Conservation (phyloP, 2,888 invertebrate genomes). For the Caenorhabditis doughertyi region DNA sequence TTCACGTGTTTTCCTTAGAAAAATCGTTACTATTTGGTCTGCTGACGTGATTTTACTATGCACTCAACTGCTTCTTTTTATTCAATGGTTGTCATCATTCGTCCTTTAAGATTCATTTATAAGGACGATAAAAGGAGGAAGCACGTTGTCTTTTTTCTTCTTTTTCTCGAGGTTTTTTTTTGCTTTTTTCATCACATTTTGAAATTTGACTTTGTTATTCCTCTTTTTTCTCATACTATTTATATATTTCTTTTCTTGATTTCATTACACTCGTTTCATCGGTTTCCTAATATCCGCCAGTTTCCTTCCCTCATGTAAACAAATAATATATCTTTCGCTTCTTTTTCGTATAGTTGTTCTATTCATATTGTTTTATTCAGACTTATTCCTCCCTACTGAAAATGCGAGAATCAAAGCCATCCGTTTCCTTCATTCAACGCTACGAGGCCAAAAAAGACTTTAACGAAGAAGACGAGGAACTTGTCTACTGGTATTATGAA, state of each 20-base stretch:
- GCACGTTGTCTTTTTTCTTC: background rate
- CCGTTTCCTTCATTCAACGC: slow-evolving; percentile 35
- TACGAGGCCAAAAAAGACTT: slow-evolving; percentile 58
- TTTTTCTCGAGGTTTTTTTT: background rate
- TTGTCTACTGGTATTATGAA: slow-evolving; percentile 63
- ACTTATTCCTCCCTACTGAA: background rate
- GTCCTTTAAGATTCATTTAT: slow-evolving; percentile 39
- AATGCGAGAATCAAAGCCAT: slow-evolving; percentile 55
- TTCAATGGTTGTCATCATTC: slow-evolving; percentile 42
- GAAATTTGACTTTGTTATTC: background rate
- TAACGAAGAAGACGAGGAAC: slow-evolving; percentile 59
- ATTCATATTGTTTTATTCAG: background rate
- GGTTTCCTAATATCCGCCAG: background rate
- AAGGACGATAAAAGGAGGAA: slow-evolving; percentile 12
- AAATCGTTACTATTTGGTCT: slow-evolving; percentile 59
- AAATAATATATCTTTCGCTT: background rate
- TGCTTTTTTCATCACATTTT: slow-evolving; percentile 2
- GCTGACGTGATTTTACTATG: slow-evolving; percentile 55
- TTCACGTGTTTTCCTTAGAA: slow-evolving; percentile 33
- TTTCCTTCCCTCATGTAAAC: slow-evolving; percentile 2
- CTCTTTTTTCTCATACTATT: background rate
- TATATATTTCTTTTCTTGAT: slow-evolving; percentile 4
- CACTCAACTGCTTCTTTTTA: slow-evolving; percentile 31
- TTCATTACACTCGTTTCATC: background rate
- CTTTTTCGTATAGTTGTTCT: background rate